Evolutionary conservation across 2,888 invertebrate species (phyloP).

Genomic region (Ceraclea dissimilis): DNA sequence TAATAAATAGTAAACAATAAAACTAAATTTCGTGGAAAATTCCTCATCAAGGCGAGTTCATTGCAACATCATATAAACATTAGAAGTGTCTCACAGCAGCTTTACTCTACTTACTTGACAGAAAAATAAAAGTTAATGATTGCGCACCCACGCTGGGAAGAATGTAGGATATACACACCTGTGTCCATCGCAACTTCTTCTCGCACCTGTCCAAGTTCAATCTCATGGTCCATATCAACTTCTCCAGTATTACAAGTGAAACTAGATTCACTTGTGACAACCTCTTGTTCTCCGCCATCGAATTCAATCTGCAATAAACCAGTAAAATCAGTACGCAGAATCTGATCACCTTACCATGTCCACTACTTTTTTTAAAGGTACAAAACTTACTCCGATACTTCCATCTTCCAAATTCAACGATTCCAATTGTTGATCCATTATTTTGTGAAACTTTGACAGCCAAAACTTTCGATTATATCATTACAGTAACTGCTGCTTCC

Average conservation of each 20-base stretch:
- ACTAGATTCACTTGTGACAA: conserved; percentile 35
- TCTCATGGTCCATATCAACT: conserved; percentile 28
- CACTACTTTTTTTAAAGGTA: too few species aligned
- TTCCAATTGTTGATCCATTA: conserved; percentile 44
- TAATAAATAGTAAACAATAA: too few species aligned
- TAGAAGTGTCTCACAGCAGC: too few species aligned
- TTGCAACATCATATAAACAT: too few species aligned
- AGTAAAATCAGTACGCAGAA: background rate
- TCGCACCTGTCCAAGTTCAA: conserved; percentile 41
- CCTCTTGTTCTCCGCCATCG: conserved; percentile 35
- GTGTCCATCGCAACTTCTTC: conserved; percentile 41
- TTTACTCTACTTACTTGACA: too few species aligned
- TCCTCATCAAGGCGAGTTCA: too few species aligned
- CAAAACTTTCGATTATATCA: background rate
- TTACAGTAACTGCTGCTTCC: too few species aligned
- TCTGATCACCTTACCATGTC: too few species aligned
- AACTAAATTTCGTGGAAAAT: too few species aligned
- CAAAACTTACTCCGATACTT: conserved; percentile 36
- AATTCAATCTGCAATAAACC: conserved; percentile 38
- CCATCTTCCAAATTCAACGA: conserved; percentile 37
- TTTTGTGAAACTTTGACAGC: background rate
- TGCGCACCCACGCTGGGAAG: too few species aligned
- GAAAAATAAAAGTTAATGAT: too few species aligned
- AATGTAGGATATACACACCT: too few species aligned
- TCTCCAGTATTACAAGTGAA: conserved; percentile 32